Base-by-base conservation (phyloP, 2,888 invertebrate genomes). In the Metalampra italica region DNA sequence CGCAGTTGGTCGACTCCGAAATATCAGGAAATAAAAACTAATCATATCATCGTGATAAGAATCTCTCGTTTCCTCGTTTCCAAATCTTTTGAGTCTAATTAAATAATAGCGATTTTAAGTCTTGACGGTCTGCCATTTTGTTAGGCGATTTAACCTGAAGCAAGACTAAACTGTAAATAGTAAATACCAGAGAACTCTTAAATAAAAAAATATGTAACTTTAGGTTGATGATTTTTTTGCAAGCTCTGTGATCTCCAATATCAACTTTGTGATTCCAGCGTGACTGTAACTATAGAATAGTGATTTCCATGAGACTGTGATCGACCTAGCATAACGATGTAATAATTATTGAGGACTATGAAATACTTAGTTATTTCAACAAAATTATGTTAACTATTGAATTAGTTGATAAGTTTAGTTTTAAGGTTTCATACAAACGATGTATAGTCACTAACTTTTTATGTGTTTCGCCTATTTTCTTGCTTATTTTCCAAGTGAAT, bases 231-330 rank as follows among this genome's bases (percentile, higher is more conserved):
- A 22, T 2, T 22, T 22, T 22, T 22, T 45, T 46, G 29, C 36
- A 41, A 41, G 42, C 12, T 34, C 29, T 29, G 32, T 43, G 40
- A 50, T 43, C 43, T 51, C 45, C 41, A n/a, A 36, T n/a, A 43
- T 14, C 14, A 22, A 38, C 52, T 59, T 57, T 50, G 57, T 51
- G 50, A 52, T 62, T 66, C 73, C 70, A 68, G 65, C 71, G 71
- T 75, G 77, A 71, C 71, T 39, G n/a, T 64, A 61, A 59, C 49
- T 49, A 43, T 38, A 50, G 46, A 39, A 66, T 73, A 78, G 82
- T 82, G 78, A 82, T 80, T 78, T 78, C 66, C 74, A 68, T 71
- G 78, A 86, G 82, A 87, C 86, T 87, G 86, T 87, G 85, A 85
- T 75, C 77, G 76, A 77, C 64, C 68, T 82, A 81, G 71, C 62